phyloP scores from a whole-genome alignment of 1,140 invertebrate species.

The Aradophagus sp. region DNA sequence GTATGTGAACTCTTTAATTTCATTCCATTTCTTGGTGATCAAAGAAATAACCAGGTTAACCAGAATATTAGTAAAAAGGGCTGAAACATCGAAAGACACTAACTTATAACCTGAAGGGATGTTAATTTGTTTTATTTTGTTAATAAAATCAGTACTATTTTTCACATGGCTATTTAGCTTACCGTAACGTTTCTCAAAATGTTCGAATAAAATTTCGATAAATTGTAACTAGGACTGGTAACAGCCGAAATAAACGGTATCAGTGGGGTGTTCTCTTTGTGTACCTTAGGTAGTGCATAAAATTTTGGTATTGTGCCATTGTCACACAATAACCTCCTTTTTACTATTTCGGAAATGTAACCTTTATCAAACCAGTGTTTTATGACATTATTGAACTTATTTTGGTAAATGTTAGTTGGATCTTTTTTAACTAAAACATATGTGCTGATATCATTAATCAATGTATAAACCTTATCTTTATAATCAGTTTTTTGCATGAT shows the following conservation, averaged over 20 bases:
- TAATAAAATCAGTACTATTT: constrained; percentile 3
- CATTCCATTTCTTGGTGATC: not conserved
- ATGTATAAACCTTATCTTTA: not conserved
- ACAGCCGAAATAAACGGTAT: constrained; percentile 6
- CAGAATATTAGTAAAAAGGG: constrained; percentile 15
- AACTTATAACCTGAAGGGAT: not conserved
- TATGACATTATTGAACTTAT: not conserved
- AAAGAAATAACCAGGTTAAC: not conserved
- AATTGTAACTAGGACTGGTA: too few relatives aligned
- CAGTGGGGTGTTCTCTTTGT: not conserved
- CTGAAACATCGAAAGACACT: constrained; percentile 9
- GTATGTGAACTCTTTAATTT: not conserved
- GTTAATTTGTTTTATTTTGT: not conserved
- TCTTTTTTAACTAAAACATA: not conserved
- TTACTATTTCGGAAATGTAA: not conserved
- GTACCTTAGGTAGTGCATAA: constrained; percentile 6
- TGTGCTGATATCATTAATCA: constrained; percentile 1
- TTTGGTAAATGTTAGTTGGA: too few relatives aligned
- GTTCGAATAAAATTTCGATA: not conserved
- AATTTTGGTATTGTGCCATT: constrained; percentile 6
- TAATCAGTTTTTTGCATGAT: constrained; percentile 5
- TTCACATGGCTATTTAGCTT: not conserved
- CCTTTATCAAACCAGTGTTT: not conserved
- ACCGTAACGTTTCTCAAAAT: not conserved
- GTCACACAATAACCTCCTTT: not conserved